phyloP scores from a whole-genome alignment of 2,113 vertebrate species.

The Malurus alboscapulatus region DNA sequence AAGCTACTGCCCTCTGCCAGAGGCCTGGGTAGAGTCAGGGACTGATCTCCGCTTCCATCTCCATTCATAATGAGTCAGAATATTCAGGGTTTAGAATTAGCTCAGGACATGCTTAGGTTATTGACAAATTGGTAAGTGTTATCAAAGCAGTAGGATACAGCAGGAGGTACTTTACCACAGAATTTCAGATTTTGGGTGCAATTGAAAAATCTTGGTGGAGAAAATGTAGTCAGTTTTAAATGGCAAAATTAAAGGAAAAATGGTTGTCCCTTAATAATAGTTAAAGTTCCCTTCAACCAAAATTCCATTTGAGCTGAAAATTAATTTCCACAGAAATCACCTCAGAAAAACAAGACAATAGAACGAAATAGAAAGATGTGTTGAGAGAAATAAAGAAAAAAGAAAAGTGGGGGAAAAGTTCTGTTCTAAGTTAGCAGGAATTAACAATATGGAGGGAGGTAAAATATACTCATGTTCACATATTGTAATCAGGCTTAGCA shows the following conservation, averaged over 20 bases:
- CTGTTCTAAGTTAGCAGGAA: background rate
- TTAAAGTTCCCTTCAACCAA: background rate
- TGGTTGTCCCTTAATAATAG: background rate
- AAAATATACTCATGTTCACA: fast-evolving
- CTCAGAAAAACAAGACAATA: fast-evolving
- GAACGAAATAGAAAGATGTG: background rate
- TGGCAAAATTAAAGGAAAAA: background rate
- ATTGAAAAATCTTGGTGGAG: background rate
- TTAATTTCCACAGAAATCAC: background rate
- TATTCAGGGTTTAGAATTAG: background rate
- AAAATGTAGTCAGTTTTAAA: background rate
- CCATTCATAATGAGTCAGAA: background rate
- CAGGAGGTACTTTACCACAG: background rate
- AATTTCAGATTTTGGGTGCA: background rate
- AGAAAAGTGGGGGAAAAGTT: background rate
- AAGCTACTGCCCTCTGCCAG: no score
- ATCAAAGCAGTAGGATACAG: background rate
- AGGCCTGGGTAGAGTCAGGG: no score
- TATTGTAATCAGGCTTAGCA: background rate
- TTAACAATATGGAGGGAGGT: background rate
- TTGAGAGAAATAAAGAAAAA: background rate
- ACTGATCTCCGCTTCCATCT: no score
- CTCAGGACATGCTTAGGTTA: fast-evolving
- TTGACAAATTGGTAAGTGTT: background rate
- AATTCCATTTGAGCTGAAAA: background rate